Evolutionary conservation across 2,888 invertebrate genomes (phyloP), one percentile per base, ranked within the genome.

Genomic region (Caenorhabditis japonica): DNA sequence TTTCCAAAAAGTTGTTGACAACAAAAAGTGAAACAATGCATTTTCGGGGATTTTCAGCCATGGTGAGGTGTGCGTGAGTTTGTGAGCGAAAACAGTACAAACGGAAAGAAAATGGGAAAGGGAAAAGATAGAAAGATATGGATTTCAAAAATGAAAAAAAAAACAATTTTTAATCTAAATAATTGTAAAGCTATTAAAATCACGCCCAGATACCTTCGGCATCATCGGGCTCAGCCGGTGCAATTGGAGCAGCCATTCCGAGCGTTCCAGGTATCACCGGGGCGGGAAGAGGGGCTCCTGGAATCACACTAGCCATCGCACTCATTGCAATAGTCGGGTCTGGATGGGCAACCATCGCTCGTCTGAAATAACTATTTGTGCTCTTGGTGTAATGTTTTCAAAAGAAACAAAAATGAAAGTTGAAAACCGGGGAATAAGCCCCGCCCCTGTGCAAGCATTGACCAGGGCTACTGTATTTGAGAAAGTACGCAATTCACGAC

Each of bases 201-300:
- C 41, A 79, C 10, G 76, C 76, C 76, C 79, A 79, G 36, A 79
- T 77, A 46, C 76, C 76, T 27, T 79, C 77, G 13, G 64, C 55
- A 39, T 79, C 79, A 17, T 79, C 79, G n/a, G 71, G 64, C 1
- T 75, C 74, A 15, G 49, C 59, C 1, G 56, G 47, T 34, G 44
- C 39, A 10, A 49, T 60, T 15, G 53, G 55, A 13, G 17, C 30
- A 17, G 52, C 59, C 4, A 62, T 60, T 27, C 55, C 58, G 7
- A 56, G 51, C n/a, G 51, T 58, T 39, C 58, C 58, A 3, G 71
- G 71, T 5, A 72, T 66, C 1, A 72, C 23, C 23, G 72, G 74
- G 33, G 69, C 62, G 0, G 68, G 74, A 13, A 74, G 51, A 8
- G 64, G 75, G 13, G 75, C 75, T 19, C 75, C 75, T 3, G 75